These are phyloP conservation scores for Emmelina monodactyla DNA, from an alignment of 2,888 invertebrate species.

Conservation along the genomic window DNA sequence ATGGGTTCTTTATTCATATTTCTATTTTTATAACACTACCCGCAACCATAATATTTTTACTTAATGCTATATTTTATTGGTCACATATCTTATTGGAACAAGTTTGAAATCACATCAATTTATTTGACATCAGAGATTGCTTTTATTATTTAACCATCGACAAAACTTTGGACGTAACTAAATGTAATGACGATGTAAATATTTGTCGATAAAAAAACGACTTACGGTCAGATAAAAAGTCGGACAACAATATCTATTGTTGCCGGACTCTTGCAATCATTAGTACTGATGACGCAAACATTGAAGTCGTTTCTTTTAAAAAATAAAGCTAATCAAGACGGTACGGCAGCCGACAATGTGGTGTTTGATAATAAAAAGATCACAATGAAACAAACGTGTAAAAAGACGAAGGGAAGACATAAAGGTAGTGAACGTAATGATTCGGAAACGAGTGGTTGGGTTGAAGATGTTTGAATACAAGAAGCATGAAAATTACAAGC, in stretches of 20 bases:
- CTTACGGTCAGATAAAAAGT: conserved; percentile 28
- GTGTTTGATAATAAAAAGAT: conserved; percentile 32
- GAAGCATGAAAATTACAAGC: conserved; percentile 59
- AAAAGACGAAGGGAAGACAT: conserved; percentile 42
- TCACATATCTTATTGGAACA: conserved; percentile 5
- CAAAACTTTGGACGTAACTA: conserved; percentile 37
- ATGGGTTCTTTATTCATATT: not conserved
- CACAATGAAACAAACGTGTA: conserved; percentile 42
- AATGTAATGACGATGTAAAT: conserved; percentile 58
- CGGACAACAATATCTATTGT: conserved; percentile 58
- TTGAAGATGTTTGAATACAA: conserved; percentile 46
- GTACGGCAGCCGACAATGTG: conserved; percentile 28
- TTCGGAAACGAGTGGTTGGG: conserved; percentile 59
- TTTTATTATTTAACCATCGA: conserved; percentile 37
- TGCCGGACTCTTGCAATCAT: conserved; percentile 57
- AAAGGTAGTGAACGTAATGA: conserved; percentile 59
- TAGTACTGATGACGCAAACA: conserved; percentile 64
- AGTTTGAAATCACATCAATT: conserved; percentile 20
- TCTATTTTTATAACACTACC: not conserved
- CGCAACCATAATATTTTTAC: not conserved
- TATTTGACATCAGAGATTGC: conserved; percentile 29
- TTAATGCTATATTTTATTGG: conserved; percentile 1
- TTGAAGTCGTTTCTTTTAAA: conserved; percentile 44
- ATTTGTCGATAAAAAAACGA: conserved; percentile 33
- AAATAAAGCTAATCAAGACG: conserved; percentile 55